phyloP scores from a whole-genome alignment of 2,797 vertebrate genomes.

The Mionectes olivaceus region DNA sequence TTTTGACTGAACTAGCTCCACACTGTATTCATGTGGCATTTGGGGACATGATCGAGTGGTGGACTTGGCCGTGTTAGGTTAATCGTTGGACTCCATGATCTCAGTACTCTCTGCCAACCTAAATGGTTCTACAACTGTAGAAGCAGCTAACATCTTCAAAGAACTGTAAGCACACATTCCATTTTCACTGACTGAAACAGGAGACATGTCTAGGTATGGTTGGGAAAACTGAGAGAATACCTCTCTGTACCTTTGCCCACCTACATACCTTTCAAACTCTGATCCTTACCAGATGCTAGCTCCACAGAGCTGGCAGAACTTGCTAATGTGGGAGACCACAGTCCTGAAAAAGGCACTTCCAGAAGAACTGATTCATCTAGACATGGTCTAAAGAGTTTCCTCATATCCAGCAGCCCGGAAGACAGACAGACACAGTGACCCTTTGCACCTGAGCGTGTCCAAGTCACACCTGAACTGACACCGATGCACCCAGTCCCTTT shows the following conservation, averaged over 20 bases:
- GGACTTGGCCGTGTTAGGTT: background rate
- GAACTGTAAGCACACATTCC: background rate
- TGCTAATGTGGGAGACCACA: background rate
- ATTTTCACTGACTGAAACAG: background rate
- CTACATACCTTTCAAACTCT: background rate
- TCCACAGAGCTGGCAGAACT: background rate
- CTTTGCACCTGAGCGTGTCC: fast-evolving
- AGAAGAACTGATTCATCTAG: background rate
- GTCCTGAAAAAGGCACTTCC: background rate
- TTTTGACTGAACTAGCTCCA: background rate
- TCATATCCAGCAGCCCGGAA: background rate
- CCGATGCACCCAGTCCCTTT: fast-evolving
- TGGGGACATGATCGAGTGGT: background rate
- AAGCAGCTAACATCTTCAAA: background rate
- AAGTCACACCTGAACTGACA: background rate
- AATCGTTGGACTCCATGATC: background rate
- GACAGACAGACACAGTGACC: background rate
- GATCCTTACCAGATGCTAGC: background rate
- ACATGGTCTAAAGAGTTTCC: background rate
- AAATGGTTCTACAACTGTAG: background rate
- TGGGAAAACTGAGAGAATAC: background rate
- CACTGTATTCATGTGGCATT: background rate
- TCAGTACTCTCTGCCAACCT: background rate
- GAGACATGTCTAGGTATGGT: background rate
- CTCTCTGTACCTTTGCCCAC: fast-evolving